Conservation (phyloP, 2,113 vertebrate species). For the Eulacestoma nigropectus region DNA sequence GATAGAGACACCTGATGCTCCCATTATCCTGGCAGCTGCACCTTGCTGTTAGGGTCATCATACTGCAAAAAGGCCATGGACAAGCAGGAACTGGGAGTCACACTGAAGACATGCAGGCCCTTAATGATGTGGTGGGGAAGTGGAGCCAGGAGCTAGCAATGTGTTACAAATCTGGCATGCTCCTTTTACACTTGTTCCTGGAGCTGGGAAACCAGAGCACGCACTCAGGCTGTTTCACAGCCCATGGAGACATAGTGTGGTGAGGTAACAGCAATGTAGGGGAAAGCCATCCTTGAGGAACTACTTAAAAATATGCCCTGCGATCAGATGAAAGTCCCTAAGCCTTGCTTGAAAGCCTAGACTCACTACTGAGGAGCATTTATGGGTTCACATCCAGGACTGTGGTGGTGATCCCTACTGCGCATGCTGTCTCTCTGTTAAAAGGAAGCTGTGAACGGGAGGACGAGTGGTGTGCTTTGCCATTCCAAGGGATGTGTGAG, state of each 20-base stretch:
- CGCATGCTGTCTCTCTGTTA: background rate
- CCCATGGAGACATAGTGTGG: fast-evolving
- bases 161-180: background rate
- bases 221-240: background rate
- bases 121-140: background rate
- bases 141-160: background rate
- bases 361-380: background rate
- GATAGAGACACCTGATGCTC: background rate
- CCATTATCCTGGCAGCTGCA: fast-evolving
- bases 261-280: background rate
- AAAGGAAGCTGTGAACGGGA: background rate
- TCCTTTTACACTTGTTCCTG: background rate
- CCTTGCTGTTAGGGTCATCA: fast-evolving
- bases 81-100: background rate
- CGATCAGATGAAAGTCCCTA: background rate
- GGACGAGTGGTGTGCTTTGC: background rate
- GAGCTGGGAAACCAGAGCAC: background rate
- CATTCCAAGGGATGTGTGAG: background rate
- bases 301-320: background rate
- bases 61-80: background rate
- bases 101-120: background rate
- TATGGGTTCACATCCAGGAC: background rate
- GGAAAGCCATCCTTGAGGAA: background rate
- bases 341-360: background rate
- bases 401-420: background rate